Conservation (phyloP, 2,888 invertebrate species). For the Nesidiocoris tenuis region DNA sequence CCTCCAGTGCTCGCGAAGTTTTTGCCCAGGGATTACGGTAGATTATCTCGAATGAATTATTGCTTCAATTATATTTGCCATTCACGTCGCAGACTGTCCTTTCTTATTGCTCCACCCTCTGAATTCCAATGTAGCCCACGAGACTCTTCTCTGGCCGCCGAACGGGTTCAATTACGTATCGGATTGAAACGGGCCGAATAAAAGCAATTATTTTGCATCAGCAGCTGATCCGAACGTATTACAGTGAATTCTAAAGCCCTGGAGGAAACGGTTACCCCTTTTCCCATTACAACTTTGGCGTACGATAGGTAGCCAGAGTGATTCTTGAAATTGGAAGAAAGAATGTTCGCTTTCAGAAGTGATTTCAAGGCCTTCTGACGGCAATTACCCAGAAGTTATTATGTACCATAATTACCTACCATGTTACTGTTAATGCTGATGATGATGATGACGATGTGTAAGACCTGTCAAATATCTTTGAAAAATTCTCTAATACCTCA, state of each 20-base stretch:
- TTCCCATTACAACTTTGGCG: no score
- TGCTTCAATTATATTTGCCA: slow-evolving; percentile 23
- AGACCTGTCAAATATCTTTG: no score
- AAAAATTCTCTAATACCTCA: no score
- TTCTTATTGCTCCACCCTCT: not conserved
- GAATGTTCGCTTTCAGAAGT: no score
- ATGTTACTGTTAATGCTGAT: no score
- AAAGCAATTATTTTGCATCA: not conserved
- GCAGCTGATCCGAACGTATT: not conserved
- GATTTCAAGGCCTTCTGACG: no score
- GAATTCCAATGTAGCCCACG: not conserved
- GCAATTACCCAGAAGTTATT: no score
- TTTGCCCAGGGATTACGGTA: slow-evolving; percentile 28
- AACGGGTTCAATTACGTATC: not conserved
- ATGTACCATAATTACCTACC: no score
- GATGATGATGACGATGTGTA: no score
- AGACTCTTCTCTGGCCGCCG: not conserved
- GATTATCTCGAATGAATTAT: slow-evolving; percentile 31
- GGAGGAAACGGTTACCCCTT: no score
- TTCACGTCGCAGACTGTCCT: slow-evolving; percentile 6
- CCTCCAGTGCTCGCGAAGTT: not conserved
- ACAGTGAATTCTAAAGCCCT: not conserved
- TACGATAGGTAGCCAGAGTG: no score
- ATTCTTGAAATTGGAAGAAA: no score
- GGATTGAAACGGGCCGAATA: not conserved